Conservation (phyloP, 2,797 vertebrate species). For the Acanthurus tractus region DNA sequence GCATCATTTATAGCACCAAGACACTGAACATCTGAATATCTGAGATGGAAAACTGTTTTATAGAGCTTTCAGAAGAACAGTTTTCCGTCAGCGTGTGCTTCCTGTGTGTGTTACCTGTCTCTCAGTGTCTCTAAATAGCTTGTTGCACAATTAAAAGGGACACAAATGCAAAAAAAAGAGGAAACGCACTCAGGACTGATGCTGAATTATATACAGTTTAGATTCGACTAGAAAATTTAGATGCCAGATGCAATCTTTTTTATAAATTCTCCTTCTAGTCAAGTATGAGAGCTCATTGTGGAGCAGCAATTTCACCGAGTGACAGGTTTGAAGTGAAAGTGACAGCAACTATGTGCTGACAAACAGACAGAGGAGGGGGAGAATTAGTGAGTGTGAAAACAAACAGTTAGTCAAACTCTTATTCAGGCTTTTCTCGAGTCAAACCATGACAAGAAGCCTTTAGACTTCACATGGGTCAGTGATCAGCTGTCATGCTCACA, state of each 20-base stretch:
- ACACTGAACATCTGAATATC: not conserved
- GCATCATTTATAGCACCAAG: not conserved
- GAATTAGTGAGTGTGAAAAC: too few species aligned
- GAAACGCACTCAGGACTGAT: not conserved
- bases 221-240: too few species aligned
- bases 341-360: not conserved
- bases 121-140: too few species aligned
- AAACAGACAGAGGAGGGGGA: too few species aligned
- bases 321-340: not conserved
- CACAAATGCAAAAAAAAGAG: not conserved
- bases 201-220: not conserved
- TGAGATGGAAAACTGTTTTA: too few species aligned
- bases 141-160: too few species aligned
- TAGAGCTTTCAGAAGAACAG: too few species aligned
- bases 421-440: too few species aligned
- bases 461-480: not conserved
- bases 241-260: not conserved
- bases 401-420: too few species aligned
- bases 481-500: not conserved
- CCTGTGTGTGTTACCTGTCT: too few species aligned
- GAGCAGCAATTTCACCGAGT: not conserved
- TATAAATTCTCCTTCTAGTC: not conserved
- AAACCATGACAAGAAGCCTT: not conserved
- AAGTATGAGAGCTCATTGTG: not conserved
- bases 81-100: too few species aligned